Evolutionary conservation across 2,888 invertebrate species (phyloP).

Genomic region (Meteorus colon): DNA sequence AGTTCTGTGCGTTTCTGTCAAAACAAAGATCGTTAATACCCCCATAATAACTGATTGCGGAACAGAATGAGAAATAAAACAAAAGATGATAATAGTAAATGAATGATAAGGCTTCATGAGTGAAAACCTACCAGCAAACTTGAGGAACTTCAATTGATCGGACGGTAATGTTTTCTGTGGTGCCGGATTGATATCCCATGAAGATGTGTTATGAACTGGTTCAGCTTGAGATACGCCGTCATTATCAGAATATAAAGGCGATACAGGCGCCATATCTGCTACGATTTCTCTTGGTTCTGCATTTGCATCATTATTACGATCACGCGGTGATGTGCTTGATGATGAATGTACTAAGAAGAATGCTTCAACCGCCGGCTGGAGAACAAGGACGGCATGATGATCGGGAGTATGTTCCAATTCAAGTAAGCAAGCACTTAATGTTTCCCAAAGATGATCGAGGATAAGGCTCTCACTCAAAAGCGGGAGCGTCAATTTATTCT

Average conservation of each 20-base stretch:
- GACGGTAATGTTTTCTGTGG: slow-evolving; percentile 73
- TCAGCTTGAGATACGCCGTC: slow-evolving; percentile 63
- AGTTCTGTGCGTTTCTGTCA: slow-evolving; percentile 86
- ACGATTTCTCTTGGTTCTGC: slow-evolving; percentile 65
- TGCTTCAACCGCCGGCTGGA: slow-evolving; percentile 91
- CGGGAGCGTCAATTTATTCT: slow-evolving; percentile 71
- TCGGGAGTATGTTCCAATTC: slow-evolving; percentile 89
- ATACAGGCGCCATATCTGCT: slow-evolving; percentile 69
- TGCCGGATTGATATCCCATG: slow-evolving; percentile 64
- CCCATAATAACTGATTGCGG: neutral
- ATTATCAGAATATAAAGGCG: slow-evolving; percentile 67
- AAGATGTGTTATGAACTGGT: slow-evolving; percentile 54
- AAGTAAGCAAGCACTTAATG: slow-evolving; percentile 84
- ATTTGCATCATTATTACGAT: slow-evolving; percentile 58
- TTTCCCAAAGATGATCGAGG: slow-evolving; percentile 85
- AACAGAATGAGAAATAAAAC: neutral
- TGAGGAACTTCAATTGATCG: slow-evolving; percentile 86
- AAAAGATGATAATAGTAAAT: neutral
- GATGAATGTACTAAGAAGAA: slow-evolving; percentile 92
- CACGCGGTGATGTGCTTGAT: slow-evolving; percentile 71
- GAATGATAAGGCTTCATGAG: neutral
- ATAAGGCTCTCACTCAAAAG: slow-evolving; percentile 82
- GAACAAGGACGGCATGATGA: slow-evolving; percentile 89
- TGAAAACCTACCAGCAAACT: slow-evolving; percentile 80
- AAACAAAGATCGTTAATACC: slow-evolving; percentile 36